Evolutionary conservation across 2,113 vertebrate species (phyloP).

Genomic region (Zonotrichia leucophrys): DNA sequence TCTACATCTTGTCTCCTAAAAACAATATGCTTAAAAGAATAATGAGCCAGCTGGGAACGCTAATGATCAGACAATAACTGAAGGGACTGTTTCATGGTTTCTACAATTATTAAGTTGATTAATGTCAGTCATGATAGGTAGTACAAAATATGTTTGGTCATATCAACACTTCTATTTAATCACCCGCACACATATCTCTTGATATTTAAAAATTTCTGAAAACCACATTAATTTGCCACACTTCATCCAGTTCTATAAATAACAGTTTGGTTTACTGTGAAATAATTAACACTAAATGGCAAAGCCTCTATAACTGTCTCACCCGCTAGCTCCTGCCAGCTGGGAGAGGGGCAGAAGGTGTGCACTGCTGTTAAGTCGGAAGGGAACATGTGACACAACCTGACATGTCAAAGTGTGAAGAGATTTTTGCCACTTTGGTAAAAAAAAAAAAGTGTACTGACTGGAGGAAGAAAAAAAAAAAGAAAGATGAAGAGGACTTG

Average conservation of each 20-base stretch:
- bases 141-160: neutral
- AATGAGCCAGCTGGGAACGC: neutral
- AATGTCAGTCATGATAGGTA: neutral
- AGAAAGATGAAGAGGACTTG: neutral
- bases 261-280: neutral
- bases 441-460: neutral
- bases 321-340: neutral
- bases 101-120: neutral
- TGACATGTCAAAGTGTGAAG: neutral
- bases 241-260: neutral
- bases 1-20: neutral
- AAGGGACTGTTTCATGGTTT: neutral
- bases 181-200: accelerated
- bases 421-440: neutral
- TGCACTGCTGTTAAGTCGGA: neutral
- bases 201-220: neutral
- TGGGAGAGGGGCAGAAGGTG: neutral
- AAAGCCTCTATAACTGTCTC: neutral
- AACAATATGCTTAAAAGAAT: neutral
- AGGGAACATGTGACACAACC: neutral
- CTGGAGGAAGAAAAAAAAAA: neutral
- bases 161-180: neutral
- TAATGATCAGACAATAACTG: neutral
- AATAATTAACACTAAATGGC: neutral
- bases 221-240: neutral